phyloP scores from a whole-genome alignment of 2,888 invertebrate genomes.

The Amiota mariae region DNA sequence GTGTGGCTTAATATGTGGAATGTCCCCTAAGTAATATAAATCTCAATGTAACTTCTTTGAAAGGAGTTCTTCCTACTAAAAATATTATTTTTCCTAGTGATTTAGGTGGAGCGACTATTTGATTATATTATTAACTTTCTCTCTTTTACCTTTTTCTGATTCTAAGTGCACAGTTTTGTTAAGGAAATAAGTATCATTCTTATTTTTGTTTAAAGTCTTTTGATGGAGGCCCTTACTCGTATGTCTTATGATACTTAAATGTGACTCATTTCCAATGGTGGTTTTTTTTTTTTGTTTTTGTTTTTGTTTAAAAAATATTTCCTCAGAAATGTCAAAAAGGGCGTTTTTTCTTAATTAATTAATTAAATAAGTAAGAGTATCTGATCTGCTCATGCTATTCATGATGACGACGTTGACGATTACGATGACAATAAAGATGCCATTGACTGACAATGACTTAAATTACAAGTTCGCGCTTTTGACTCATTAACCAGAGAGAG shows the following conservation, averaged over 20 bases:
- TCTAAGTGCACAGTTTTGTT: not conserved
- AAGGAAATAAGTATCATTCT: not conserved
- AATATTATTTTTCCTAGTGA: too few species aligned
- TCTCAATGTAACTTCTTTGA: too few species aligned
- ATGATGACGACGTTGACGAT: not conserved
- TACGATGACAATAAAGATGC: not conserved
- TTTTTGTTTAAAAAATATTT: not conserved
- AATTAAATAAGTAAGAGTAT: constrained; percentile 56
- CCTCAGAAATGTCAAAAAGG: constrained; percentile 18
- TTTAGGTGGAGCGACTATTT: too few species aligned
- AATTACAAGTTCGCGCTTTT: too few species aligned
- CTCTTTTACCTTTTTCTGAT: not conserved
- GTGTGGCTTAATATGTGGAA: too few species aligned
- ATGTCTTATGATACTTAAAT: not conserved
- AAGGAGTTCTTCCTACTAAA: too few species aligned
- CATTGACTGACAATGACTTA: too few species aligned
- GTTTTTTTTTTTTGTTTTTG: too few species aligned
- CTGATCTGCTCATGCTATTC: not conserved
- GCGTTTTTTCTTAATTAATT: constrained; percentile 59
- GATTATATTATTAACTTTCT: not conserved
- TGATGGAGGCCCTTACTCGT: too few species aligned
- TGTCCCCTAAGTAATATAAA: too few species aligned
- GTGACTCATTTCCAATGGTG: constrained; percentile 1
- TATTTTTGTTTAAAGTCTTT: not conserved
- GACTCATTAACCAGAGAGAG: too few species aligned